Percentiles rank a stretch among this genome's conserved stretches.
phyloP scores from a whole-genome alignment of 92 coral and sea anemone species.

The Porites lobata region DNA sequence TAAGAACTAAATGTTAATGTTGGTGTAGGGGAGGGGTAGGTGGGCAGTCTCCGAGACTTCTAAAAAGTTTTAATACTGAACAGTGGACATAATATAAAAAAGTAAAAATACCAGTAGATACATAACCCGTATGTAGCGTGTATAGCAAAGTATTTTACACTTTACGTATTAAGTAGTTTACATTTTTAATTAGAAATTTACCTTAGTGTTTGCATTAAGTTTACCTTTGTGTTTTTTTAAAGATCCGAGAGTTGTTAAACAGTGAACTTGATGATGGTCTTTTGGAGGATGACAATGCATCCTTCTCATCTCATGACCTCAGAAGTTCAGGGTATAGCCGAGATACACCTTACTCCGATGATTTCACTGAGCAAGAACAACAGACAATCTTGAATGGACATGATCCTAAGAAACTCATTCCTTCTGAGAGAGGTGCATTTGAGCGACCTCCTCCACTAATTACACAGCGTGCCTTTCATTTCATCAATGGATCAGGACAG shows the following conservation, averaged over 20 bases:
- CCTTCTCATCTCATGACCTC: constrained; percentile 94
- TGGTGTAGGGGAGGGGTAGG: too few relatives aligned
- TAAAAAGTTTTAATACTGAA: too few relatives aligned
- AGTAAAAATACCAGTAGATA: too few relatives aligned
- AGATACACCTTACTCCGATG: constrained; percentile 84
- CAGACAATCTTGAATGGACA: constrained; percentile 24
- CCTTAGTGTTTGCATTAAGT: not conserved
- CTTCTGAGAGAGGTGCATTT: constrained; percentile 79
- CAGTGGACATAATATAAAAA: too few relatives aligned
- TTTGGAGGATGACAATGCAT: constrained; percentile 94
- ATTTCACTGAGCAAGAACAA: constrained; percentile 63
- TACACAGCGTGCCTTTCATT: constrained; percentile 75
- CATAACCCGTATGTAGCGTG: too few relatives aligned
- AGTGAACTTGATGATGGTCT: constrained; percentile 95
- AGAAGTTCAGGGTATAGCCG: constrained; percentile 86
- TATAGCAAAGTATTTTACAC: too few relatives aligned
- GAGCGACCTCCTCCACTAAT: constrained; percentile 84
- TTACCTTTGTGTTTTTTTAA: constrained; percentile 11
- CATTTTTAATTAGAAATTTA: too few relatives aligned
- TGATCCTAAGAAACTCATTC: constrained; percentile 20
- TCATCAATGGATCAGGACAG: constrained; percentile 37
- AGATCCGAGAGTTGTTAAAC: constrained; percentile 91
- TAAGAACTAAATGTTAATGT: too few relatives aligned
- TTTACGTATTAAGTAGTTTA: too few relatives aligned
- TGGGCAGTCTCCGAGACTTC: too few relatives aligned